Conservation (phyloP, 2,113 vertebrate species). For the Cryptomyrus ogoouensis region DNA sequence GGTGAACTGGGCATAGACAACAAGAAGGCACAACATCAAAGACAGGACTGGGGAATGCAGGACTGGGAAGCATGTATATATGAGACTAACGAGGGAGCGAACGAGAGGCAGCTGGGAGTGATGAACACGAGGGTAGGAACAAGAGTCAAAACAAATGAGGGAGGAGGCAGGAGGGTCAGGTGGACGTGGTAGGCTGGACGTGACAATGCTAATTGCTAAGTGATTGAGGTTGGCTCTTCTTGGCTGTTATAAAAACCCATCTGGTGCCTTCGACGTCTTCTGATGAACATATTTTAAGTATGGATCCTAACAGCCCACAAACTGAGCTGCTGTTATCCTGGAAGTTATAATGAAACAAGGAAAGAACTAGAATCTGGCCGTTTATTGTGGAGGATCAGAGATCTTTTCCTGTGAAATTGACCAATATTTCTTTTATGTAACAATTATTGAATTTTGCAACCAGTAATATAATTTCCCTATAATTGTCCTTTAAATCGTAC, state of each 20-base stretch:
- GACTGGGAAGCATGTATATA: neutral
- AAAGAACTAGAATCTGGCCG: neutral
- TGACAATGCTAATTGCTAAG: neutral
- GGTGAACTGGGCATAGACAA: neutral
- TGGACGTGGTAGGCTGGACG: neutral
- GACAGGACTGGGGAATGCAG: neutral
- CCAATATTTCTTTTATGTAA: neutral
- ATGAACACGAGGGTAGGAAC: neutral
- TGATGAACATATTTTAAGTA: neutral
- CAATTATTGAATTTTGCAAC: neutral
- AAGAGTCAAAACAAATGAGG: neutral
- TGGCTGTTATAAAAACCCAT: neutral
- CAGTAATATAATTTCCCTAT: neutral
- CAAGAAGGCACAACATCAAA: neutral
- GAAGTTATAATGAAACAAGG: slow-evolving; percentile 1
- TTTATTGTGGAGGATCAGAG: neutral
- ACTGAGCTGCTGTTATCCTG: neutral
- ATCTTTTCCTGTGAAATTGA: neutral
- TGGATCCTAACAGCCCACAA: neutral
- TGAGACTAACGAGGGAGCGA: neutral
- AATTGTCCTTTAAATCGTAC: neutral
- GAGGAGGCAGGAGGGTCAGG: neutral
- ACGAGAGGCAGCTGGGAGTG: neutral
- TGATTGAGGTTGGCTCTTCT: neutral
- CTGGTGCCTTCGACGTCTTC: neutral